Percentiles rank a stretch among this genome's conserved stretches.
Conservation (phyloP, 2,888 invertebrate species). For the Phengaris alcon region DNA sequence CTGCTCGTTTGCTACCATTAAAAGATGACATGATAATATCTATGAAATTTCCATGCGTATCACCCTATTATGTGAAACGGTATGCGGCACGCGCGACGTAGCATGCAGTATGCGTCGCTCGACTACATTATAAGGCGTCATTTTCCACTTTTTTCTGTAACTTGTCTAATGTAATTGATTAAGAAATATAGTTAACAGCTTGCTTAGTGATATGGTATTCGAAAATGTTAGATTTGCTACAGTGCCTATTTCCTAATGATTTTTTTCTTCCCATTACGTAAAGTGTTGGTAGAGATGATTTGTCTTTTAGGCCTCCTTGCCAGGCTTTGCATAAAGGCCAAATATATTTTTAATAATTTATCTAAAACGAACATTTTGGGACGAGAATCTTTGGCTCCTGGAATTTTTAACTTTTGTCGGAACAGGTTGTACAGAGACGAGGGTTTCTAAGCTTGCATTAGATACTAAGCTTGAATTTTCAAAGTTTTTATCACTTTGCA, state of each 20-base stretch:
- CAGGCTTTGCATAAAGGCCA: too few species aligned
- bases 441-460: too few species aligned
- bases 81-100: slow-evolving; percentile 66
- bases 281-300: too few species aligned
- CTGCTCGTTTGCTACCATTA: neutral
- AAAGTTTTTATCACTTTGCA: neutral
- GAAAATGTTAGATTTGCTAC: too few species aligned
- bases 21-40: neutral
- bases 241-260: too few species aligned
- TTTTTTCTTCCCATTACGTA: too few species aligned
- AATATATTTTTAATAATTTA: too few species aligned
- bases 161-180: slow-evolving; percentile 4
- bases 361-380: too few species aligned
- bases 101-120: slow-evolving; percentile 55
- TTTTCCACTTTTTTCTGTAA: slow-evolving; percentile 37
- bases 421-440: too few species aligned
- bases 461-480: neutral
- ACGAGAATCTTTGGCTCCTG: too few species aligned
- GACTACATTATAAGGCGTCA: slow-evolving; percentile 35
- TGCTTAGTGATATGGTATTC: neutral
- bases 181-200: neutral
- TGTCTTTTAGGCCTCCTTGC: too few species aligned
- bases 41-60: slow-evolving; percentile 48
- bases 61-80: slow-evolving; percentile 69
- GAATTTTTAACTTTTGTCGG: too few species aligned